Evolutionary conservation across 2,113 vertebrate species (phyloP), one percentile per base, ranked within the genome.

Genomic region (Syrrhaptes paradoxus): DNA sequence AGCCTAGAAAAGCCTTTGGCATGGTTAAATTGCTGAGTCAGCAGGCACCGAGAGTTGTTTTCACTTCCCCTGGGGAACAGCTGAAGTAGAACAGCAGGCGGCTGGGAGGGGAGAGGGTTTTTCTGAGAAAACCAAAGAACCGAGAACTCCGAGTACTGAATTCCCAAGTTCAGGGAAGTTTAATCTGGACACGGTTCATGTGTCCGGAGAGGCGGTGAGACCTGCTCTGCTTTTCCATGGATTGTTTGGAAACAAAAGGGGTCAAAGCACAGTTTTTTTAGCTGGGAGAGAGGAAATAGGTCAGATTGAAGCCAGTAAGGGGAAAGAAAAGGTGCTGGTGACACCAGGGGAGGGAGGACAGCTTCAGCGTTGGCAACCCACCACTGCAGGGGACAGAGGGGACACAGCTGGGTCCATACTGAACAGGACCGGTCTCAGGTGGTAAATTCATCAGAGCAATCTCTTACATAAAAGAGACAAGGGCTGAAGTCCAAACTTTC

Each of bases 401-500:
- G 22, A 28, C 32, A 57, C 17, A n/a, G 13, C 25, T 28, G 65
- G 52, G 48, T 26, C 76, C 59, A n/a, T 16, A 28, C 57, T 10
- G 32, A 71, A 24, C 3, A 17, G n/a, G 68, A 25, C 38, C 61
- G 24, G 31, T 32, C 49, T 52, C 13, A 46, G 45, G 58, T 15
- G 10, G 31, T 63, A 19, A n/a, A 62, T 73, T 34, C n/a, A 45
- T 36, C 36, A 26, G 41, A 81, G 31, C 43, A 54, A 26, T n/a
- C 49, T 81, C 78, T 81, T 86, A 51, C 18, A 77, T 41, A 73
- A 90, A 54, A 81, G 38, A 63, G 31, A 36, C 48, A 48, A 74
- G 76, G 83, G 83, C 83, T 87, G 65, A 90, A 97, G 96, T 96
- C 96, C 94, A 94, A 32, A 74, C 41, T 72, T 68, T 43, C 1